Conservation (phyloP, 2,113 vertebrate species). For the Propithecus coquereli region DNA sequence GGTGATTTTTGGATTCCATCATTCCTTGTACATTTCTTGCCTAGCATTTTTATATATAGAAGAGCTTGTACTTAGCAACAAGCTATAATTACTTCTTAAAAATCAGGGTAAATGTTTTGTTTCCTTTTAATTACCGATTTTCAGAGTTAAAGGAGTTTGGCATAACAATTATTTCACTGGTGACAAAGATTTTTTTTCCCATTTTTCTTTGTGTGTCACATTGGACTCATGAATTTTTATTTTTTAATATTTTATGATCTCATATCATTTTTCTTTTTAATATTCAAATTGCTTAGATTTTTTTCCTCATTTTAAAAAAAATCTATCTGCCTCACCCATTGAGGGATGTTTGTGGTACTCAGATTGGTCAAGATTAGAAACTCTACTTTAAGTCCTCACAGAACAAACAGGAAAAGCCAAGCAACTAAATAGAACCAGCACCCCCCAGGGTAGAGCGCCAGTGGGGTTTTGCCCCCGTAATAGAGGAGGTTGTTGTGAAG, state of each 20-base stretch:
- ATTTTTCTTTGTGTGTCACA: background rate
- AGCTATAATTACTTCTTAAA: background rate
- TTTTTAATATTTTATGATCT: background rate
- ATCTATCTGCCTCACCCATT: background rate
- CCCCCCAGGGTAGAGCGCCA: fast-evolving
- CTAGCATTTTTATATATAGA: background rate
- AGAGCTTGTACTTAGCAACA: background rate
- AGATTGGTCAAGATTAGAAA: background rate
- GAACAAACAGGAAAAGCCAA: background rate
- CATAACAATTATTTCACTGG: background rate
- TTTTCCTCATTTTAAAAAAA: background rate
- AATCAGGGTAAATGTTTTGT: background rate
- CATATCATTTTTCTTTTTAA: background rate
- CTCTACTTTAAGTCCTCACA: background rate
- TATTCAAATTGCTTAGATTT: background rate
- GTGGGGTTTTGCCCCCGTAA: background rate
- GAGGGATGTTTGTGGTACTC: background rate
- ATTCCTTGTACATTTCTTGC: background rate
- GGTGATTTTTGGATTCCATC: background rate
- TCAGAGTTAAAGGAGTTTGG: background rate
- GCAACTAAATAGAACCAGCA: background rate
- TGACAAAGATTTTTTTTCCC: background rate
- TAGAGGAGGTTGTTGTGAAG: background rate
- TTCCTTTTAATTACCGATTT: background rate
- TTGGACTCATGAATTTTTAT: background rate